phyloP scores from a whole-genome alignment of 2,113 vertebrate genomes.

The Corythornis vintsioides region DNA sequence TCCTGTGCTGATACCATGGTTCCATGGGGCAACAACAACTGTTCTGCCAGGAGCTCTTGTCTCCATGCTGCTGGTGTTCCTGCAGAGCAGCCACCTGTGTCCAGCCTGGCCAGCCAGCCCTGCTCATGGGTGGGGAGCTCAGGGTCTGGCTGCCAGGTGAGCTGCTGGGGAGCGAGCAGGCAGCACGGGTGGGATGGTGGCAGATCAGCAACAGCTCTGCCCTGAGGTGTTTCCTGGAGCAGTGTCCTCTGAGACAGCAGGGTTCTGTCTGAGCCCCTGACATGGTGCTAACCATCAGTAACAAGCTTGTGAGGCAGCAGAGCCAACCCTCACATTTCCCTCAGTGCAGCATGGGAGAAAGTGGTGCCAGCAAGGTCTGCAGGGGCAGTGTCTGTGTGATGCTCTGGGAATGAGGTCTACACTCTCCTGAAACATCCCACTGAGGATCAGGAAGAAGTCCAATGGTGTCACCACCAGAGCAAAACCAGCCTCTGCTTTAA shows the following conservation, averaged over 20 bases:
- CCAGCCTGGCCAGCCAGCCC: background rate
- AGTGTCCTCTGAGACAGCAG: background rate
- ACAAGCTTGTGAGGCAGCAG: background rate
- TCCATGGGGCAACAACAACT: background rate
- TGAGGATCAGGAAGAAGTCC: background rate
- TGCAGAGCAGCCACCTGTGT: fast-evolving
- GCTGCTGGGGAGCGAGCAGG: background rate
- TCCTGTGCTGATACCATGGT: background rate
- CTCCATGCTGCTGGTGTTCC: background rate
- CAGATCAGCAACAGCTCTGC: background rate
- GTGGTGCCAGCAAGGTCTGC: background rate
- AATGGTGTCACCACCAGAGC: background rate
- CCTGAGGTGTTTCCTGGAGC: background rate
- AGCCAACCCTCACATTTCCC: background rate
- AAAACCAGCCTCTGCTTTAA: background rate
- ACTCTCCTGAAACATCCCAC: background rate
- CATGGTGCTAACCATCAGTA: background rate
- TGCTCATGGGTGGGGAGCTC: background rate
- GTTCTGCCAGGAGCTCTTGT: background rate
- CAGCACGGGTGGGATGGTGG: background rate
- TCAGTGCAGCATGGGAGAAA: background rate
- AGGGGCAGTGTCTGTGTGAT: background rate
- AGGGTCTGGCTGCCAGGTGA: background rate
- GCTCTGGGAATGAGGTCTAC: background rate
- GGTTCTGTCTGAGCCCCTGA: background rate